Evolutionary conservation across 2,888 invertebrate species (phyloP).

Genomic region (Rhagophthalmus giganteus): DNA sequence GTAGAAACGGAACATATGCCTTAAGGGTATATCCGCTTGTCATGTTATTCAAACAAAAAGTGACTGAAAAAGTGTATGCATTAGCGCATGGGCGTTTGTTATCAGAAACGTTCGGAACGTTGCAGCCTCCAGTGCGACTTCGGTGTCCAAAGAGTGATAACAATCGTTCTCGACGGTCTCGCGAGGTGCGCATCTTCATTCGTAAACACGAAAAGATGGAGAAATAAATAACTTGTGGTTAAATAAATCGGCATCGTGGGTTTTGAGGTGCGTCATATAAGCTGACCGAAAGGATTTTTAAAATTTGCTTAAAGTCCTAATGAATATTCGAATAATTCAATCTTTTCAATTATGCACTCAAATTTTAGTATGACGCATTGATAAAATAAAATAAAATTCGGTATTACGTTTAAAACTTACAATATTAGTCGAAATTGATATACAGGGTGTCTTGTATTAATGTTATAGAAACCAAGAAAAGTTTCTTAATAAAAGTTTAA

Average conservation of each 20-base stretch:
- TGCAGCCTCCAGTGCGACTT: conserved; percentile 20
- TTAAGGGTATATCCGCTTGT: conserved; percentile 9
- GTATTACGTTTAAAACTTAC: too few species aligned
- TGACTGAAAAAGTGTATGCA: conserved; percentile 8
- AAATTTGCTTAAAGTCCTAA: not conserved
- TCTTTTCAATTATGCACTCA: too few species aligned
- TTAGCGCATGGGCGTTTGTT: conserved; percentile 26
- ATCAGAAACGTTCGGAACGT: conserved; percentile 12
- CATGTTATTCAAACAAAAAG: conserved; percentile 12
- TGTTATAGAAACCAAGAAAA: not conserved
- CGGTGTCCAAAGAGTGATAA: conserved; percentile 12
- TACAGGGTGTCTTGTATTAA: too few species aligned
- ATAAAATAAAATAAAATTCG: too few species aligned
- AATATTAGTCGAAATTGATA: too few species aligned
- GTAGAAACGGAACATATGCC: conserved; percentile 6
- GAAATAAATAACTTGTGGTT: not conserved
- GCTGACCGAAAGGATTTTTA: not conserved
- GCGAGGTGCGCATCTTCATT: not conserved
- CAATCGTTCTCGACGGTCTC: not conserved
- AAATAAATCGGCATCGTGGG: too few species aligned
- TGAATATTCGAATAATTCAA: not conserved
- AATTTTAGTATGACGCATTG: too few species aligned
- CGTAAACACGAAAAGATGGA: not conserved
- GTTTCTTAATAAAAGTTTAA: not conserved
- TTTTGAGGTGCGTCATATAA: not conserved